These are phyloP conservation scores for Eulithis testata DNA, from an alignment of 2,888 invertebrate genomes.

Conservation along the genomic window DNA sequence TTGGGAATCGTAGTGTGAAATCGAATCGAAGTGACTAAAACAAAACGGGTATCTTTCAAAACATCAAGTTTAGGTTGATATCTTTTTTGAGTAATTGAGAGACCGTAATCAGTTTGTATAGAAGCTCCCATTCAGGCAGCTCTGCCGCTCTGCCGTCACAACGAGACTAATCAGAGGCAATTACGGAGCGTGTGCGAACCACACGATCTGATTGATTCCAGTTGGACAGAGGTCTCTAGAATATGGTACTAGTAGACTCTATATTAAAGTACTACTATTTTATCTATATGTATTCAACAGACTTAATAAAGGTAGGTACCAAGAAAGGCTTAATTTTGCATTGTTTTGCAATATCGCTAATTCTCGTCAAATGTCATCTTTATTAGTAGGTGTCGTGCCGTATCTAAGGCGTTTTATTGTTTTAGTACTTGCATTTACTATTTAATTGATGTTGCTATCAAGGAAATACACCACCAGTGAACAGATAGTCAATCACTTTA, in stretches of 20 bases:
- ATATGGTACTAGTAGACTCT: no score
- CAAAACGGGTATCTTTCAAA: no score
- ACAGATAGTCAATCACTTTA: no score
- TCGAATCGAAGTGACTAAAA: no score
- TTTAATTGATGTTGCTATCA: constrained; percentile 5
- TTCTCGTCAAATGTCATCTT: constrained; percentile 4
- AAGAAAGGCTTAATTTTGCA: not conserved
- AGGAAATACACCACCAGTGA: not conserved
- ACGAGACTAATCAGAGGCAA: constrained; percentile 11
- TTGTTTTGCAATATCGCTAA: constrained; percentile 4
- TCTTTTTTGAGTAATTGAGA: no score
- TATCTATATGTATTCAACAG: not conserved
- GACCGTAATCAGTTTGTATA: no score
- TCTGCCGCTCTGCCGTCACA: not conserved
- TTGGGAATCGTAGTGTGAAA: no score
- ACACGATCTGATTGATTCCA: no score
- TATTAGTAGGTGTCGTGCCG: not conserved
- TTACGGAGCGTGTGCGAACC: constrained; percentile 1
- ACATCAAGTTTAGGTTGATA: no score
- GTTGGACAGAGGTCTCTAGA: no score
- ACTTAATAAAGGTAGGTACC: not conserved
- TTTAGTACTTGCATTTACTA: not conserved
- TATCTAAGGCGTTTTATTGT: not conserved
- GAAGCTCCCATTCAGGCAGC: no score
- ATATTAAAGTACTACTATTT: no score